phyloP scores from a whole-genome alignment of 2,113 vertebrate genomes.

The Hypomesus transpacificus region DNA sequence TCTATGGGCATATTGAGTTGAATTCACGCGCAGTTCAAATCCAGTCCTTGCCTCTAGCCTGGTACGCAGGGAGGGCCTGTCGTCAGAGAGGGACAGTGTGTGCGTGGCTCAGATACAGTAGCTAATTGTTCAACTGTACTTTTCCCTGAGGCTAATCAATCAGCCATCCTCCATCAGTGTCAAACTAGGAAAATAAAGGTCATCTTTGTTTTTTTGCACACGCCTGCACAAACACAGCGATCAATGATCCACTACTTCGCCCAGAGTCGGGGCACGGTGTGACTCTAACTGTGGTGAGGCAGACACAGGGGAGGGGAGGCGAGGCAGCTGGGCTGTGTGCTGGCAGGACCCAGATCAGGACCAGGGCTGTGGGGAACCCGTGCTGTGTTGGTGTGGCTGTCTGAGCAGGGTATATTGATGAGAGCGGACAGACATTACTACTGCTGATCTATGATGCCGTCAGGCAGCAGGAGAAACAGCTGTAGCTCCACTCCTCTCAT shows the following conservation, averaged over 20 bases:
- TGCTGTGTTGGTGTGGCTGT: too few species aligned
- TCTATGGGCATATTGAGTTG: too few species aligned
- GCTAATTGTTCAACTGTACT: not conserved
- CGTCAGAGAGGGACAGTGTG: not conserved
- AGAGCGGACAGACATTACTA: slow-evolving; percentile 5
- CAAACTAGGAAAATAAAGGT: not conserved
- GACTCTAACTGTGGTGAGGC: too few species aligned
- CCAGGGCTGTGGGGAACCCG: too few species aligned
- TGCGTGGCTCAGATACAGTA: not conserved
- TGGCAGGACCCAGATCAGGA: too few species aligned
- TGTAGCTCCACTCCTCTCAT: not conserved
- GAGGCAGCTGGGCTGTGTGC: too few species aligned
- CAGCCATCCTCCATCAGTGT: not conserved
- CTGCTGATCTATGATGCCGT: not conserved
- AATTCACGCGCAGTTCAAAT: too few species aligned
- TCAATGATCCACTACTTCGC: too few species aligned
- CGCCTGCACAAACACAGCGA: not conserved
- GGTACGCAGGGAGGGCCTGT: not conserved
- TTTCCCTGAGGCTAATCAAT: not conserved
- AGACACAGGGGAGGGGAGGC: too few species aligned
- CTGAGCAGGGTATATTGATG: too few species aligned
- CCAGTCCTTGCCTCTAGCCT: not conserved
- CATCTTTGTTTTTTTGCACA: not conserved
- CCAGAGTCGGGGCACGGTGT: too few species aligned
- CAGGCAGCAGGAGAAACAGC: slow-evolving; percentile 15